Conservation (phyloP, 2,797 vertebrate genomes). For the Clarias fuscus region DNA sequence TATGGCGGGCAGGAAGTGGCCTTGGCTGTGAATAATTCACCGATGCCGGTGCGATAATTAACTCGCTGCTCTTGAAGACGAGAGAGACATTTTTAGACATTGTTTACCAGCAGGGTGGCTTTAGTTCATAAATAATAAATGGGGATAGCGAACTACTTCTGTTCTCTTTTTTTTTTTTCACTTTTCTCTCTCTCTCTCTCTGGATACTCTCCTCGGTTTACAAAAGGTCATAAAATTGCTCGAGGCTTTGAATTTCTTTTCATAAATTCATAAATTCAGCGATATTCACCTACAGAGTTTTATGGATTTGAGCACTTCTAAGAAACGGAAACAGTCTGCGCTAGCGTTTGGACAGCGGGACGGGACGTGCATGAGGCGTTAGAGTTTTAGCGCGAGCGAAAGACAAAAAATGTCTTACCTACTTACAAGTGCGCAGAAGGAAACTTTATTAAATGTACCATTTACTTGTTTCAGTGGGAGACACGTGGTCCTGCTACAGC, state of each 20-base stretch:
- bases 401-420: background rate
- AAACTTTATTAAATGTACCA: background rate
- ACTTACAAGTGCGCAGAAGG: background rate
- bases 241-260: background rate
- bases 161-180: background rate
- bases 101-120: constrained; percentile 48
- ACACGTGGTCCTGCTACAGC: background rate
- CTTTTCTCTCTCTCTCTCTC: background rate
- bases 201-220: background rate
- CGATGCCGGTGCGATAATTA: constrained; percentile 64
- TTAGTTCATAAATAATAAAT: constrained; percentile 64
- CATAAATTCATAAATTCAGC: background rate
- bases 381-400: background rate
- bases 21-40: constrained; percentile 65
- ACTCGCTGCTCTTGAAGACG: constrained; percentile 66
- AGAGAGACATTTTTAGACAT: constrained; percentile 60
- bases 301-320: background rate
- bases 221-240: constrained; percentile 10
- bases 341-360: background rate
- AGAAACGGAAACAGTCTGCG: background rate
- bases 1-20: constrained; percentile 38
- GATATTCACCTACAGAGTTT: background rate
- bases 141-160: constrained; percentile 29
- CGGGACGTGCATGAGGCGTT: background rate
- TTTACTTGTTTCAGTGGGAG: background rate